phyloP scores from a whole-genome alignment of 2,888 invertebrate species.

The Atrina japonica region DNA sequence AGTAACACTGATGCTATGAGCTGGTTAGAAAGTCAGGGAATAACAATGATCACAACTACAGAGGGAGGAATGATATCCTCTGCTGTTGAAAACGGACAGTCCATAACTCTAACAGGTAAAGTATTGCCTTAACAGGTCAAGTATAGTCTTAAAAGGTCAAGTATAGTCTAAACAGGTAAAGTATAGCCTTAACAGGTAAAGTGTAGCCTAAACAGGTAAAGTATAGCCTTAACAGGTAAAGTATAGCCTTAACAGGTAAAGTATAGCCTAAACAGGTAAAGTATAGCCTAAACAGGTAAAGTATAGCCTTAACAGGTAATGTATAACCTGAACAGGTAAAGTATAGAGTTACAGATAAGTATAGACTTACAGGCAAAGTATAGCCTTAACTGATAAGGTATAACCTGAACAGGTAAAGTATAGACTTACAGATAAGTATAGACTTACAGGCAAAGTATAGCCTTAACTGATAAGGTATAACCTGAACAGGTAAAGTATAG shows the following conservation, averaged over 20 bases:
- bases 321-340: too few species aligned
- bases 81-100: slow-evolving; percentile 32
- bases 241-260: neutral
- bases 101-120: slow-evolving; percentile 27
- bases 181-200: slow-evolving; percentile 6
- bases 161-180: too few species aligned
- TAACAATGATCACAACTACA: slow-evolving; percentile 23
- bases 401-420: too few species aligned
- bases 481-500: neutral
- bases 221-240: too few species aligned
- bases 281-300: too few species aligned
- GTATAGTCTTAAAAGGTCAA: too few species aligned
- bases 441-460: too few species aligned
- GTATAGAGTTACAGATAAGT: too few species aligned
- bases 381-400: neutral
- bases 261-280: too few species aligned
- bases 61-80: slow-evolving; percentile 20
- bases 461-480: neutral
- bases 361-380: slow-evolving; percentile 20
- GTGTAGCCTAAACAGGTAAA: neutral
- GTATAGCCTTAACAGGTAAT: too few species aligned
- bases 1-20: slow-evolving; percentile 81
- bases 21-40: slow-evolving; percentile 84
- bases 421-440: too few species aligned
- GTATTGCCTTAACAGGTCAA: neutral